Evolutionary conservation across 2,113 vertebrate species (phyloP), one percentile per base, ranked within the genome.

Genomic region (Phrynosoma platyrhinos): DNA sequence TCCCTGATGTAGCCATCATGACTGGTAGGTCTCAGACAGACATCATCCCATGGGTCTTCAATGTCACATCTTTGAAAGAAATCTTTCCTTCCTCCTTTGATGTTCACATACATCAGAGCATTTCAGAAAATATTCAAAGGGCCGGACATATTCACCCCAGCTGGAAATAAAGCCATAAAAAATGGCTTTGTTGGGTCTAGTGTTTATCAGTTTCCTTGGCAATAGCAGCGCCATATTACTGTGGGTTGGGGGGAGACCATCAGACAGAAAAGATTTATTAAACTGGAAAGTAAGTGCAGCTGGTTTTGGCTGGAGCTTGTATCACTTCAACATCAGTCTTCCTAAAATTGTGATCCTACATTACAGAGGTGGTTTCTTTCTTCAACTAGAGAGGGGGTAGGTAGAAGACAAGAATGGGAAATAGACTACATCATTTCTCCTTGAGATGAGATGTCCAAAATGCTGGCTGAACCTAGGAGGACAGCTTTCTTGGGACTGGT

Each of bases 211-310:
- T 90, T 90, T 58, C 47, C 58, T 6, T 47, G 76, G 32, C 74
- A 80, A 27, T 86, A 13, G 86, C 36, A 13, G 69, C 66, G 4
- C 23, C 0, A 72, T 69, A 9, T 36, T 69, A 42, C 79, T 30
- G 1, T 32, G 20, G 20, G 47, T 47, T 23, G 21, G 23, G 74
- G 79, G 74, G 1, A 18, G 4, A 23, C 21, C 80, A 68, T 5
- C 69, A 82, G 42, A 83, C 74, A 72, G 80, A 91, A 89, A 84
- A 58, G 79, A 55, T 74, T 85, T 25, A 80, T 89, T 55, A 83
- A 10, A 76, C 12, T 27, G 42, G 58, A 1, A 30, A 10, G 71
- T 87, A 32, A 88, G 27, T 76, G 18, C 86, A 81, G 1, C 21
- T 53, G 83, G 84, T 82, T 75, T 40, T 30, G 9, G 3, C 5